Conservation (phyloP, 2,113 vertebrate species). For the Petrocephalus microphthalmus region DNA sequence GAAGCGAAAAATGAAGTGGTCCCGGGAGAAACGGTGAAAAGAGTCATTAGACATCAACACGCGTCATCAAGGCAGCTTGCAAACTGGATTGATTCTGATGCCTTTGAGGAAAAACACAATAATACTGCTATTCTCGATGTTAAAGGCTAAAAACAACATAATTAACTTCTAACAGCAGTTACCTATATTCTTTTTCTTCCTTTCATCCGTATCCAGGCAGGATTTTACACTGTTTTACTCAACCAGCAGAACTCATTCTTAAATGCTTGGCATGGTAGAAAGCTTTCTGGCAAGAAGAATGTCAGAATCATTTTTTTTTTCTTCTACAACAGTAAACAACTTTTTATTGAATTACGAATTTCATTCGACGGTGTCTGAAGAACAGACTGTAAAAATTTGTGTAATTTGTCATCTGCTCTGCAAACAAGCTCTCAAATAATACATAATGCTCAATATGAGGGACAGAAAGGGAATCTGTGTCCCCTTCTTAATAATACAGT, state of each 20-base stretch:
- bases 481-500: neutral
- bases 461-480: neutral
- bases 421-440: neutral
- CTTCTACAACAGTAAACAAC: neutral
- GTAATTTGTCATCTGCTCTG: neutral
- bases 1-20: neutral
- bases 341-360: neutral
- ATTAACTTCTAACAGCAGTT: neutral
- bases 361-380: neutral
- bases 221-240: neutral
- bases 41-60: neutral
- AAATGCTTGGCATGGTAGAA: neutral
- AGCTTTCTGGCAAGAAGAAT: neutral
- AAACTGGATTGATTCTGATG: neutral
- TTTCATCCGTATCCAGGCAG: neutral
- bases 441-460: neutral
- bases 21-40: neutral
- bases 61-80: neutral
- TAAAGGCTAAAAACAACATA: neutral
- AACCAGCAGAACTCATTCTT: neutral
- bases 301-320: slow-evolving; percentile 8
- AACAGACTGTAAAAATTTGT: neutral
- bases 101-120: neutral
- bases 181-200: neutral
- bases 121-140: neutral